Percentiles rank a stretch among this genome's conserved stretches.
phyloP scores from a whole-genome alignment of 2,888 invertebrate species.

The Arrhopalites spinosus region DNA sequence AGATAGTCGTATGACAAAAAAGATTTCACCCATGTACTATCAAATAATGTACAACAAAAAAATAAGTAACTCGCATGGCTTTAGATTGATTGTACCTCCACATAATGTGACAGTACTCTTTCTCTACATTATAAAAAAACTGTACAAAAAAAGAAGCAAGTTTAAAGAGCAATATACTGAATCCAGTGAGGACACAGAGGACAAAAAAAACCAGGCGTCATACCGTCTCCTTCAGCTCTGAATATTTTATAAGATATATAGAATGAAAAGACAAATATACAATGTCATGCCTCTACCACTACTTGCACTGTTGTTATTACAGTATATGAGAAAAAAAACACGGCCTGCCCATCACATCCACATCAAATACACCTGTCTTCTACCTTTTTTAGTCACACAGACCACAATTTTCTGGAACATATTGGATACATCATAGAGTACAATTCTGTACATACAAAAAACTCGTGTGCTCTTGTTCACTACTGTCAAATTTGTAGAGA shows the following conservation, averaged over 20 bases:
- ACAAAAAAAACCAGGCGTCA: slow-evolving; percentile 21
- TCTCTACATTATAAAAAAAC: no score
- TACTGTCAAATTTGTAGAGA: slow-evolving; percentile 12
- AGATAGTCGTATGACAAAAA: no score
- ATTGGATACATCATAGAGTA: background rate
- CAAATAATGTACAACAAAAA: no score
- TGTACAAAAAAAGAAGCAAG: background rate
- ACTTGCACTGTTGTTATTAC: background rate
- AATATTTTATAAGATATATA: slow-evolving; percentile 29
- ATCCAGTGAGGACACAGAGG: background rate
- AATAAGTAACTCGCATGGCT: no score
- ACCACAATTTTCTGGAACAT: background rate
- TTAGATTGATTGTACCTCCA: no score
- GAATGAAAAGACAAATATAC: slow-evolving; percentile 15
- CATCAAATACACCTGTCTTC: slow-evolving; percentile 31
- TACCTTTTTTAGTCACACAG: slow-evolving; percentile 12
- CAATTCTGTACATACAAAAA: background rate
- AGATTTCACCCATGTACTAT: no score
- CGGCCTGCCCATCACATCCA: slow-evolving; percentile 7
- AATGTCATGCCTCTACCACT: background rate
- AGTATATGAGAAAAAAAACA: no score
- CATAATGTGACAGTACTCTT: no score
- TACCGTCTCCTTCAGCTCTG: slow-evolving; percentile 22
- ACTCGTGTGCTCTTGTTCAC: background rate
- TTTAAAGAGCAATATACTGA: background rate